These are phyloP conservation scores for Calliphora vomitoria DNA, from an alignment of 2,888 invertebrate species.

Conservation along the genomic window DNA sequence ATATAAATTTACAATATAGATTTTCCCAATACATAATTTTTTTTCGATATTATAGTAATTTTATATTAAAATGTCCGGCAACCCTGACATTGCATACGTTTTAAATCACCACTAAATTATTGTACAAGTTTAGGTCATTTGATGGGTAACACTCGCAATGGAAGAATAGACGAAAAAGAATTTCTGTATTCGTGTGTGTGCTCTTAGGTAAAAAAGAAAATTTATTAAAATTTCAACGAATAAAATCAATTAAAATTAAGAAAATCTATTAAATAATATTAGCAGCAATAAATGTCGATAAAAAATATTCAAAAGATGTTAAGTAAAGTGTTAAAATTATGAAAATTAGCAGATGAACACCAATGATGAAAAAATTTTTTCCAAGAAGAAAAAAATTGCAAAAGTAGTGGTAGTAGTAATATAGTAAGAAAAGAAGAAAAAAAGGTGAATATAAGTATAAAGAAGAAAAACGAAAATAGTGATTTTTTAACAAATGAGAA, in stretches of 20 bases:
- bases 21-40: too few species aligned
- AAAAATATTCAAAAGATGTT: slow-evolving; percentile 62
- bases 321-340: slow-evolving; percentile 60
- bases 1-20: too few species aligned
- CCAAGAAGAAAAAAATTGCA: slow-evolving; percentile 72
- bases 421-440: slow-evolving; percentile 73
- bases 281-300: slow-evolving; percentile 52
- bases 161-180: slow-evolving; percentile 80
- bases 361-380: slow-evolving; percentile 71
- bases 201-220: slow-evolving; percentile 80
- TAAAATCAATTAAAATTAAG: slow-evolving; percentile 69
- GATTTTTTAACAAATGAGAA: slow-evolving; percentile 62
- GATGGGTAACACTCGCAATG: slow-evolving; percentile 70
- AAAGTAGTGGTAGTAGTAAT: slow-evolving; percentile 75
- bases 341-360: slow-evolving; percentile 64
- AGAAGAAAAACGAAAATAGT: slow-evolving; percentile 67
- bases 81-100: too few species aligned
- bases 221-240: slow-evolving; percentile 74
- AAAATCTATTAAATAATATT: slow-evolving; percentile 62
- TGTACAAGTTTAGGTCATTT: not conserved
- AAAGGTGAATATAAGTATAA: slow-evolving; percentile 71
- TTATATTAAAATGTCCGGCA: too few species aligned
- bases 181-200: slow-evolving; percentile 83
- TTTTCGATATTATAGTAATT: too few species aligned
- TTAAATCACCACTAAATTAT: too few species aligned